These are phyloP conservation scores for Neofelis nebulosa DNA, from an alignment of 2,113 vertebrate species.

Conservation along the genomic window DNA sequence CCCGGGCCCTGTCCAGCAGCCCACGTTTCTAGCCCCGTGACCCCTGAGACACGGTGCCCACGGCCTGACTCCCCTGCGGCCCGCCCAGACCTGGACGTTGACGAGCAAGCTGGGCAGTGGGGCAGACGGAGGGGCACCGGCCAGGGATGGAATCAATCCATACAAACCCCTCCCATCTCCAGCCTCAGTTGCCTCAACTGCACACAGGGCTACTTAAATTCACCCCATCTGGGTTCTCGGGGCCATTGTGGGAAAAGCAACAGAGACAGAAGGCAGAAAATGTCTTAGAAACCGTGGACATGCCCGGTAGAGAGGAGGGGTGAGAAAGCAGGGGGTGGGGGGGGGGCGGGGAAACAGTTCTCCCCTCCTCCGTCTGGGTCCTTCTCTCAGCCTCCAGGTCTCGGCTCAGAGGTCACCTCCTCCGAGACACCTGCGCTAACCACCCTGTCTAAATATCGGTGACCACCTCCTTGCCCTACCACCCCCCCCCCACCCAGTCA, in stretches of 20 bases:
- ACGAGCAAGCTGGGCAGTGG: neutral
- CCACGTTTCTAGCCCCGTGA: constrained; percentile 45
- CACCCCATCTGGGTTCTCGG: neutral
- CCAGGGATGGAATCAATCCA: neutral
- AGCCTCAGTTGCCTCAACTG: neutral
- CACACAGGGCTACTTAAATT: neutral
- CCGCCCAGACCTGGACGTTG: neutral
- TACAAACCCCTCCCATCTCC: neutral
- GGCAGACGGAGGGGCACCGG: neutral
- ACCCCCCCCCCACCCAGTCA: neutral
- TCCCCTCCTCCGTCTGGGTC: neutral
- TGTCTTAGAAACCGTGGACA: neutral
- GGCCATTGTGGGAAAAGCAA: neutral
- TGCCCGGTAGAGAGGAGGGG: fast-evolving
- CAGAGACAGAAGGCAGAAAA: neutral
- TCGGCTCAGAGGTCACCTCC: neutral
- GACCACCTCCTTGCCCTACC: neutral
- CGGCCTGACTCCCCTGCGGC: neutral
- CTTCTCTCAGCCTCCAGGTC: neutral
- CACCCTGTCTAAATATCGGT: neutral
- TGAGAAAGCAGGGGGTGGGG: neutral
- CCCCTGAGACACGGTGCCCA: neutral
- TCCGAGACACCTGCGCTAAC: neutral
- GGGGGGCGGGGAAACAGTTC: neutral
- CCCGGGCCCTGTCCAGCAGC: neutral